Evolutionary conservation across 2,797 vertebrate species (phyloP).

Genomic region (Loris lydekkerianus): DNA sequence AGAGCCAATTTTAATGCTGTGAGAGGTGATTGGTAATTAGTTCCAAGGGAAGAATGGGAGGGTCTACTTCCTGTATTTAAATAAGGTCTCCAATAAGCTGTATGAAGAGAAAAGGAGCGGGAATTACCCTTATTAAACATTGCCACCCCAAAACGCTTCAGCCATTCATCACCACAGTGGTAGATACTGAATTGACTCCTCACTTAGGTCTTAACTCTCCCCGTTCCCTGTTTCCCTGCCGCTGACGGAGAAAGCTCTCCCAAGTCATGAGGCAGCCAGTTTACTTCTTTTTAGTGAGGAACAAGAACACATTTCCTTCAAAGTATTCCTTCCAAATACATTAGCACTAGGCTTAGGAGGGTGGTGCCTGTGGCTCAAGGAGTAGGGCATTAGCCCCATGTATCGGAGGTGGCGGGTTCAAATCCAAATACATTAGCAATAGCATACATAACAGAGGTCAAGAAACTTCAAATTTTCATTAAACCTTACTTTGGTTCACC

Average conservation of each 20-base stretch:
- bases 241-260: neutral
- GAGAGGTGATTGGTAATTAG: constrained; percentile 23
- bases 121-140: constrained; percentile 40
- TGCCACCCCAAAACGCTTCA: neutral
- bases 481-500: constrained; percentile 2
- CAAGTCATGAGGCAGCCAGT: neutral
- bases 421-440: neutral
- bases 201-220: neutral
- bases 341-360: neutral
- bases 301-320: neutral
- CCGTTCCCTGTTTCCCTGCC: neutral
- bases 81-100: constrained; percentile 59
- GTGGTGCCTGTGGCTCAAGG: too few species aligned
- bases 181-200: neutral
- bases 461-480: neutral
- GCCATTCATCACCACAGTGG: neutral
- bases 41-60: neutral
- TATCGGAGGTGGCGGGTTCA: too few species aligned
- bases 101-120: constrained; percentile 53
- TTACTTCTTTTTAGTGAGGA: neutral
- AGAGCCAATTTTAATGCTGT: neutral
- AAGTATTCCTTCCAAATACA: neutral
- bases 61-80: constrained; percentile 55
- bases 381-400: too few species aligned
- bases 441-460: too few species aligned